A percentile compares a stretch with the other conserved stretches of the same genome.
phyloP scores from a whole-genome alignment of 2,113 vertebrate species.

The Nothocercus nigrocapillus region DNA sequence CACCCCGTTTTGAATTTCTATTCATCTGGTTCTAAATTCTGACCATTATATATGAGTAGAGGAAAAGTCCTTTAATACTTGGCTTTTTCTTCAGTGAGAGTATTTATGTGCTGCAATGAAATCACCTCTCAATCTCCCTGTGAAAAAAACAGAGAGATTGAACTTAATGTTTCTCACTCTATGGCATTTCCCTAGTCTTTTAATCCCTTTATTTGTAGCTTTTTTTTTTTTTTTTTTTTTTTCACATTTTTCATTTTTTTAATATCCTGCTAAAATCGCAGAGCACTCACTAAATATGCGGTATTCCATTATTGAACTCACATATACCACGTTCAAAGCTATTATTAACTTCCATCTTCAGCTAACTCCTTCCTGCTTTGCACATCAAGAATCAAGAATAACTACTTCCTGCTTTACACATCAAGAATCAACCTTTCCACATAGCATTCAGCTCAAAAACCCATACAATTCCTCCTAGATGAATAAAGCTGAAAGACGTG shows the following conservation, averaged over 20 bases:
- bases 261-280: neutral
- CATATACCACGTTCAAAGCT: neutral
- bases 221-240: neutral
- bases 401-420: neutral
- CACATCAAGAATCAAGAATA: neutral
- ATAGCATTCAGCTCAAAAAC: neutral
- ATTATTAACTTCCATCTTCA: neutral
- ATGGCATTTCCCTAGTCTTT: neutral
- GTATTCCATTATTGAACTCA: neutral
- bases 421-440: neutral
- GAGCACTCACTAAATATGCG: neutral
- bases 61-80: neutral
- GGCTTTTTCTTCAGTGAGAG: slow-evolving; percentile 8
- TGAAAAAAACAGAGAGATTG: neutral
- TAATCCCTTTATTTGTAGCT: neutral
- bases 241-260: neutral
- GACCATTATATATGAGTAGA: neutral
- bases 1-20: neutral
- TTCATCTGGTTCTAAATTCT: neutral
- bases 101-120: neutral
- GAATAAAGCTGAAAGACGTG: neutral
- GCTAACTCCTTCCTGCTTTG: neutral
- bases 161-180: neutral
- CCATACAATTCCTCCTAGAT: neutral
- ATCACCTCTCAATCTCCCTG: neutral